Conservation (phyloP, 2,888 invertebrate genomes). For the Leptopilina myrica region DNA sequence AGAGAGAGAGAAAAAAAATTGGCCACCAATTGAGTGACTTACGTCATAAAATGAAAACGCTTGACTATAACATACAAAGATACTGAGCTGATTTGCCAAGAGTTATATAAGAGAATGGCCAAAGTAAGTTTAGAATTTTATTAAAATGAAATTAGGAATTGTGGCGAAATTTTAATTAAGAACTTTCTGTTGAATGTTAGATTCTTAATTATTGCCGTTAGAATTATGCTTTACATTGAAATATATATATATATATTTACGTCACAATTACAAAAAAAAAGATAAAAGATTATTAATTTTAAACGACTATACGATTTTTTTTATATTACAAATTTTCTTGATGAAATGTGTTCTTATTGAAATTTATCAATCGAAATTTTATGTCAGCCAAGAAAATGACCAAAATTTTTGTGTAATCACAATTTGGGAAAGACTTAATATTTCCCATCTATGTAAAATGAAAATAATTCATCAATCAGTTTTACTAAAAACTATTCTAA, state of each 20-base stretch:
- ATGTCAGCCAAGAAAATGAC: constrained; percentile 53
- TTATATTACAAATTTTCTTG: constrained; percentile 46
- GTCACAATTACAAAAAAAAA: constrained; percentile 54
- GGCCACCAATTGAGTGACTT: constrained; percentile 59
- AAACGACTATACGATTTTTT: background rate
- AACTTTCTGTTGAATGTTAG: constrained; percentile 44
- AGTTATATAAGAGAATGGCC: constrained; percentile 62
- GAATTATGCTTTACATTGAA: constrained; percentile 32
- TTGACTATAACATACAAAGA: constrained; percentile 31
- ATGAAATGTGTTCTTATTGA: constrained; percentile 60
- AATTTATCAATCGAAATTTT: constrained; percentile 61
- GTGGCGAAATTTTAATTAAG: constrained; percentile 46
- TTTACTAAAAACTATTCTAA: constrained; percentile 25
- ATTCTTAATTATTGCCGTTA: constrained; percentile 58
- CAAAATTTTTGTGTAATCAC: constrained; percentile 34
- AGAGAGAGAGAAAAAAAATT: constrained; percentile 56
- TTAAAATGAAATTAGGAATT: constrained; percentile 56
- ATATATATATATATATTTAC: constrained; percentile 38
- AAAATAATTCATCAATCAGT: background rate
- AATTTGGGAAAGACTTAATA: background rate
- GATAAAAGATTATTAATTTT: background rate
- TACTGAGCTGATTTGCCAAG: constrained; percentile 54
- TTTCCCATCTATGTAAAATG: background rate
- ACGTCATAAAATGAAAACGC: constrained; percentile 34
- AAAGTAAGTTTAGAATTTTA: constrained; percentile 64